These are phyloP conservation scores for Dipodomys merriami DNA, from an alignment of 2,113 vertebrate species.

Conservation along the genomic window DNA sequence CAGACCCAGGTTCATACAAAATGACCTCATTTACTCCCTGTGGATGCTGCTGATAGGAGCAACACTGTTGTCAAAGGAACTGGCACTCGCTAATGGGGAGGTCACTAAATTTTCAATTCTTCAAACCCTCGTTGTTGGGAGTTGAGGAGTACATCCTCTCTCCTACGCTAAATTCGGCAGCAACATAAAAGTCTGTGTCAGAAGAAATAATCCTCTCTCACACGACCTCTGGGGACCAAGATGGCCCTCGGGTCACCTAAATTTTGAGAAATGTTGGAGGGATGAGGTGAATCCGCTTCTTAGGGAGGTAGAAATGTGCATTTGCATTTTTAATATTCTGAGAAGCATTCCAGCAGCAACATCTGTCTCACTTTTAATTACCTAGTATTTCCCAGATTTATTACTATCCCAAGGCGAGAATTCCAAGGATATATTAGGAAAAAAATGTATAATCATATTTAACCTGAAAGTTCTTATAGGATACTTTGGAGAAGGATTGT, in stretches of 20 bases:
- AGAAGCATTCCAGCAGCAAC: background rate
- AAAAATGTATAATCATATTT: background rate
- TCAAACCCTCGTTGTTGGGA: background rate
- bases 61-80: slow-evolving; percentile 58
- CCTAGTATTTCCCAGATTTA: slow-evolving; percentile 7
- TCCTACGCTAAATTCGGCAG: background rate
- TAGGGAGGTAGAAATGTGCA: background rate
- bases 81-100: background rate
- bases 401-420: background rate
- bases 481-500: background rate
- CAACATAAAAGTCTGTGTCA: slow-evolving; percentile 40
- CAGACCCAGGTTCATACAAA: background rate
- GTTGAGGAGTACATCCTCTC: slow-evolving; percentile 23
- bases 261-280: slow-evolving; percentile 16
- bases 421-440: slow-evolving; percentile 24
- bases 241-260: background rate
- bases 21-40: slow-evolving; percentile 47
- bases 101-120: background rate
- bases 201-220: background rate
- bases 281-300: background rate
- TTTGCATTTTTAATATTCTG: slow-evolving; percentile 1
- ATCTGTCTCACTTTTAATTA: slow-evolving; percentile 51
- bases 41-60: slow-evolving; percentile 8
- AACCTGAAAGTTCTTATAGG: background rate
- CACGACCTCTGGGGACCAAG: background rate